Evolutionary conservation across 2,113 vertebrate genomes (phyloP), one percentile per base, ranked within the genome.

Genomic region (Dicaeum eximium): DNA sequence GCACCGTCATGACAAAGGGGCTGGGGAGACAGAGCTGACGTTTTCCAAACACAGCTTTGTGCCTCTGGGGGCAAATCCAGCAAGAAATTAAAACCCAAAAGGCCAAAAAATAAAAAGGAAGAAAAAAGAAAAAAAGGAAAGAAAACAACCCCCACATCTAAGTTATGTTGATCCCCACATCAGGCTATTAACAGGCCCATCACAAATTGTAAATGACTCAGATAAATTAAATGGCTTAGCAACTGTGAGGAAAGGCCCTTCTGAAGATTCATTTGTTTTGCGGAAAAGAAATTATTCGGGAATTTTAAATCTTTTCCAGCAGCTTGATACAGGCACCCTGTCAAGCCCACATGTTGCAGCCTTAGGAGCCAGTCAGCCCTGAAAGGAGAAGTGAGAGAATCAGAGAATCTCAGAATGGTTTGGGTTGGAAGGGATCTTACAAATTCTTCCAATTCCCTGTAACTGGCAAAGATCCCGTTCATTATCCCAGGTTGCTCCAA

Each of bases 191-290:
- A 97, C 95, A 87, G 96, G 57, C 87, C 95, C 96, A 96, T 97
- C 97, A 96, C 89, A 97, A 97, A 95, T 88, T 94, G 77, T 93
- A 96, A 98, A 97, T 86, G 95, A 75, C 95, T 97, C 83, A 28
- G 78, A 97, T 96, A 97, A 98, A 98, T 97, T 88, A 95, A 96
- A 96, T 33, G 51, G 93, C 92, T 97, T 96, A 83, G 96, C 97
- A 97, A 97, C 96, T 97, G 97, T 18, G 23, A 90, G 80, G 94
- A 94, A 96, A 89, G 80, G 62, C 65, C 78, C 92, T 94, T 88
- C 84, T 13, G 86, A 96, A 95, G 96, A 96, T 84, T 94, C 96
- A 81, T 96, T 97, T 94, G 93, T 90, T 97, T 88, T 27, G 30
- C 4, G 3, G 88, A 95, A 97, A 93, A 96, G 95, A 72, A 96